These are phyloP conservation scores for Nibea albiflora DNA, from an alignment of 2,113 vertebrate genomes.

Conservation along the genomic window DNA sequence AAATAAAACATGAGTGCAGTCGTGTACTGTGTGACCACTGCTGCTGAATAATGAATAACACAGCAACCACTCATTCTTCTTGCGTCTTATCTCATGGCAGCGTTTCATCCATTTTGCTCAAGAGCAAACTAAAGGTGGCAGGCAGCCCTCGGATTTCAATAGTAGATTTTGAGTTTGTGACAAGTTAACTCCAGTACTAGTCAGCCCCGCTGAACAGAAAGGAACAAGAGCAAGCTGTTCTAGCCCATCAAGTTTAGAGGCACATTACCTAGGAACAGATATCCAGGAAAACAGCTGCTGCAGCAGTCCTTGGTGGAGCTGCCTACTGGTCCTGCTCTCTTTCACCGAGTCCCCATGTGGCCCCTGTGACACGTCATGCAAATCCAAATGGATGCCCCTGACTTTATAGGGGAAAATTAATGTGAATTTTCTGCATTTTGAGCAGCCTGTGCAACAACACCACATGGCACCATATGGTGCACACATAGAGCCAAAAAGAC, in stretches of 20 bases:
- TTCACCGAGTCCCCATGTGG: slow-evolving; percentile 64
- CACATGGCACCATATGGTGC: slow-evolving; percentile 82
- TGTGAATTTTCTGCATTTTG: slow-evolving; percentile 73
- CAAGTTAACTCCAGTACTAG: slow-evolving; percentile 47
- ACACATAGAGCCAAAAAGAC: slow-evolving; percentile 55
- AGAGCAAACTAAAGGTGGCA: slow-evolving; percentile 37
- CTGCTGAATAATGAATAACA: slow-evolving; percentile 63
- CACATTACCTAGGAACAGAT: slow-evolving; percentile 69
- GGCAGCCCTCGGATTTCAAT: slow-evolving; percentile 6
- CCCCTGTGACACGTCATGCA: slow-evolving; percentile 74
- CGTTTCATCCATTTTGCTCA: slow-evolving; percentile 33
- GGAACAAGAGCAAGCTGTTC: slow-evolving; percentile 70
- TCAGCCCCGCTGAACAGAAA: slow-evolving; percentile 43
- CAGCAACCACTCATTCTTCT: slow-evolving; percentile 20
- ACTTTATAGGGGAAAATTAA: slow-evolving; percentile 70
- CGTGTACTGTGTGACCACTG: slow-evolving; percentile 17
- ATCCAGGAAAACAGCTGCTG: slow-evolving; percentile 76
- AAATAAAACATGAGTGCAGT: slow-evolving; percentile 47
- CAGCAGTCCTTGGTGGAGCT: slow-evolving; percentile 55
- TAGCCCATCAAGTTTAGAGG: slow-evolving; percentile 74
- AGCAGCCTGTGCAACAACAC: slow-evolving; percentile 75
- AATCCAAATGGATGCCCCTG: slow-evolving; percentile 75
- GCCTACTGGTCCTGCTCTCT: slow-evolving; percentile 54
- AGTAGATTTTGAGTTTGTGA: slow-evolving; percentile 48
- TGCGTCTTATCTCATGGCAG: slow-evolving; percentile 26